Conservation (phyloP, 1,140 invertebrate species). For the Drosophila ohnishii region DNA sequence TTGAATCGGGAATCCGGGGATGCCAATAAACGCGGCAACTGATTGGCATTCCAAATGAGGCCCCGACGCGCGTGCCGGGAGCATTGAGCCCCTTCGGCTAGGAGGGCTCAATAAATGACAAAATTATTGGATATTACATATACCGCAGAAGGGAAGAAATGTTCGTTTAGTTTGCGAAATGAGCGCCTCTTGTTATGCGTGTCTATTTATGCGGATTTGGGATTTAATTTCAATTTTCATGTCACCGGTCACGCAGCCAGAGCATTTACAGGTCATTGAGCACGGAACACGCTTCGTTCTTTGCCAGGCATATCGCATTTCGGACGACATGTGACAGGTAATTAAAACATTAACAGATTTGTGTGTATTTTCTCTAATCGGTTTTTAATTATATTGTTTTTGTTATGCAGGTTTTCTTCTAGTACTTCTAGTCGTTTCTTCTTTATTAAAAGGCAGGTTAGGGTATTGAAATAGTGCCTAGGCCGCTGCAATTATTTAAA, state of each 20-base stretch:
- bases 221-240: slow-evolving; percentile 55
- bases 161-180: slow-evolving; percentile 23
- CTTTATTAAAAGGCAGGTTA: not conserved
- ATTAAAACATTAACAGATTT: slow-evolving; percentile 2
- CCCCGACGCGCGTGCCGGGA: slow-evolving; percentile 35
- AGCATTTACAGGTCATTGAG: slow-evolving; percentile 22
- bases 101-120: slow-evolving; percentile 59
- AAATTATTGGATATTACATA: slow-evolving; percentile 57
- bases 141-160: slow-evolving; percentile 8
- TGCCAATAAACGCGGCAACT: slow-evolving; percentile 69
- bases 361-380: not conserved
- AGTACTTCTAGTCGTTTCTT: not conserved
- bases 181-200: slow-evolving; percentile 20
- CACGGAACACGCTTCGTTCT: slow-evolving; percentile 1
- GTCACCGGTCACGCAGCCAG: slow-evolving; percentile 23
- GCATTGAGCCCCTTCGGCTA: slow-evolving; percentile 36
- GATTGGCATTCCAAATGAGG: slow-evolving; percentile 77
- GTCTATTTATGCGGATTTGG: slow-evolving; percentile 20
- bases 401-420: not conserved
- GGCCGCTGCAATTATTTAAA: not conserved
- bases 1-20: slow-evolving; percentile 10
- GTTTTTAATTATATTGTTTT: slow-evolving; percentile 8
- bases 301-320: slow-evolving; percentile 7
- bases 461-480: slow-evolving; percentile 19
- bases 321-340: slow-evolving; percentile 2